Evolutionary conservation across 2,113 vertebrate species (phyloP), one percentile per base, ranked within the genome.

Genomic region (Pyxicephalus adspersus): DNA sequence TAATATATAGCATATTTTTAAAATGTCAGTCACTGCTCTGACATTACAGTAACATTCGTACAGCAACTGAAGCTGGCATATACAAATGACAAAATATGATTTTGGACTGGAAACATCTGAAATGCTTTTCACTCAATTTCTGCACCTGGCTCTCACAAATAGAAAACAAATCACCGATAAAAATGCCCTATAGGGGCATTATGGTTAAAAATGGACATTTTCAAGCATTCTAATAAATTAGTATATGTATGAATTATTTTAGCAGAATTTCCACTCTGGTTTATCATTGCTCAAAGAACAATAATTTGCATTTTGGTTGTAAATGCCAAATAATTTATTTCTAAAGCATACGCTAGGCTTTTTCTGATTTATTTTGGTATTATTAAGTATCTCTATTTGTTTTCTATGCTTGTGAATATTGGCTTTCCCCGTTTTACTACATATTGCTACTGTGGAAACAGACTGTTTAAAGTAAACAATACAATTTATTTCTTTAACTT

Each of bases 361-460:
- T 68, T 25, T n/a, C 3, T 68, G 29, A 70, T 68, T 79, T n/a
- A n/a, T n/a, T n/a, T n/a, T n/a, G n/a, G n/a, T 68, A 68, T 45
- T 79, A 58, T 79, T 50, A 7, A 25, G 76, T 67, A 51, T 34
- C 64, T 79, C 60, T 68, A 52, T 64, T n/a, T 45, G 52, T 67
- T 15, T 38, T 31, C 58, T 38, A 5, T 11, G 57, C 26, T 58
- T n/a, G 38, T 25, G 29, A 68, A 68, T 67, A 70, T 20, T 29
- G 19, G 25, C 51, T 72, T 60, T 55, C 5, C 19, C 26, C 18
- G 31, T 57, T 72, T 31, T 20, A 28, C 19, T 22, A 19, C 25
- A 26, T 57, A n/a, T 57, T 25, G 45, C 25, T 52, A 9, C 23
- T 20, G 17, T 9, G 50, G 51, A 52, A 54, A 25, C 50, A 54